Evolutionary conservation across 2,797 vertebrate genomes (phyloP).

Genomic region (Fratercula arctica): DNA sequence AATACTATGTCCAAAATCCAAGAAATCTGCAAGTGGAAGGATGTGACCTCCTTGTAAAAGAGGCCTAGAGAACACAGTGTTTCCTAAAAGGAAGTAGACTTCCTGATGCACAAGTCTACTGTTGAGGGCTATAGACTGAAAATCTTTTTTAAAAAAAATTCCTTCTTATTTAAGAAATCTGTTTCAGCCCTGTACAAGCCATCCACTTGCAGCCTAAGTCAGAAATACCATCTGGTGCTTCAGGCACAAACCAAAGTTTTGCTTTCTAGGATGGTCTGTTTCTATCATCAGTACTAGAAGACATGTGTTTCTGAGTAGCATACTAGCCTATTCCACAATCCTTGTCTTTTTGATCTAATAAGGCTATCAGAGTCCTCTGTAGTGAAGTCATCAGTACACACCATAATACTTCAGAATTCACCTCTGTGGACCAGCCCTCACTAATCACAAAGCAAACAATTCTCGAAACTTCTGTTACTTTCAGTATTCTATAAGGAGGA

Average conservation of each 20-base stretch:
- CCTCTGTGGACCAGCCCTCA: background rate
- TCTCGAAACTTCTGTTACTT: background rate
- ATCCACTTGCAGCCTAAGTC: background rate
- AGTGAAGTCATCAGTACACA: background rate
- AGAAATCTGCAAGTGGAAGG: background rate
- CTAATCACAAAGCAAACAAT: background rate
- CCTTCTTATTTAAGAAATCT: background rate
- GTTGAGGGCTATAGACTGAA: background rate
- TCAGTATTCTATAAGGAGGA: background rate
- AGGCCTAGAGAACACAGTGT: background rate
- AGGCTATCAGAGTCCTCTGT: background rate
- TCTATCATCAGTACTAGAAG: background rate
- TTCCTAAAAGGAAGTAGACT: background rate
- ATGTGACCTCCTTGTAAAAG: background rate
- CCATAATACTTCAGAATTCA: background rate
- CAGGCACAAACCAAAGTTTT: background rate
- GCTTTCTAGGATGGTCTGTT: background rate
- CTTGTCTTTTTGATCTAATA: background rate
- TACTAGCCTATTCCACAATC: background rate
- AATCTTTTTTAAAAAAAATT: background rate
- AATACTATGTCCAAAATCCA: background rate
- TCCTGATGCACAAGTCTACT: background rate
- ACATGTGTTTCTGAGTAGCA: accelerated
- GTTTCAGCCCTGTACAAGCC: background rate
- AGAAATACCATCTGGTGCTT: background rate